These are phyloP conservation scores for Eclectus roratus DNA, from an alignment of 2,113 vertebrate genomes.

Conservation along the genomic window DNA sequence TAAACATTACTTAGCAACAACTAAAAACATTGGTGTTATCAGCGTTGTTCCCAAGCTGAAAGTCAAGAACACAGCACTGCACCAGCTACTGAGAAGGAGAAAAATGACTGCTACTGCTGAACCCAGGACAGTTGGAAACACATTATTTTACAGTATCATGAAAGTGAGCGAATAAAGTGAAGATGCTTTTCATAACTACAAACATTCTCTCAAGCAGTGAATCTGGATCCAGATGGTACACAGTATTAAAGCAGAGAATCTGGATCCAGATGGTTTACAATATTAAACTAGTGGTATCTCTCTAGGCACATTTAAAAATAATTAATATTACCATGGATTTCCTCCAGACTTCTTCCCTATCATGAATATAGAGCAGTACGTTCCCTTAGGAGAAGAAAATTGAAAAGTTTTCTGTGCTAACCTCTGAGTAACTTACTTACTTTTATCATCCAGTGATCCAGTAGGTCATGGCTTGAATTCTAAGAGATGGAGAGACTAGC, in stretches of 20 bases:
- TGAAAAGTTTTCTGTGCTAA: neutral
- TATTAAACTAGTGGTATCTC: slow-evolving; percentile 35
- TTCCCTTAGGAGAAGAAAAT: neutral
- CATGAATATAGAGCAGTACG: neutral
- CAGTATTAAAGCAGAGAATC: slow-evolving; percentile 31
- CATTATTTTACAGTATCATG: neutral
- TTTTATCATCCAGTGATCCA: neutral
- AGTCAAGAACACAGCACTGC: neutral
- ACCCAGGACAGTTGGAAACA: neutral
- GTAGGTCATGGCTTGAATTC: neutral
- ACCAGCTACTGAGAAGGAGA: neutral
- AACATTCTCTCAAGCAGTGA: slow-evolving; percentile 10
- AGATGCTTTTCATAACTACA: neutral
- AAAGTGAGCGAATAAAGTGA: neutral
- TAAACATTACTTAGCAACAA: too few relatives aligned
- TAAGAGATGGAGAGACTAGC: neutral
- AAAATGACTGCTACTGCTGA: neutral
- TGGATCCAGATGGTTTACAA: slow-evolving; percentile 45
- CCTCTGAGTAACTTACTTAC: neutral
- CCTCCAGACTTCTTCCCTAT: slow-evolving; percentile 21
- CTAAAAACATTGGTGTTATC: too few relatives aligned
- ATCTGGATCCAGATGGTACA: slow-evolving; percentile 42
- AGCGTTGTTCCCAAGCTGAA: neutral
- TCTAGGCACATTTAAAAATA: slow-evolving; percentile 40
- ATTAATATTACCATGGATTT: slow-evolving; percentile 57